Conservation (phyloP, 2,797 vertebrate species). For the Heliangelus exortis region DNA sequence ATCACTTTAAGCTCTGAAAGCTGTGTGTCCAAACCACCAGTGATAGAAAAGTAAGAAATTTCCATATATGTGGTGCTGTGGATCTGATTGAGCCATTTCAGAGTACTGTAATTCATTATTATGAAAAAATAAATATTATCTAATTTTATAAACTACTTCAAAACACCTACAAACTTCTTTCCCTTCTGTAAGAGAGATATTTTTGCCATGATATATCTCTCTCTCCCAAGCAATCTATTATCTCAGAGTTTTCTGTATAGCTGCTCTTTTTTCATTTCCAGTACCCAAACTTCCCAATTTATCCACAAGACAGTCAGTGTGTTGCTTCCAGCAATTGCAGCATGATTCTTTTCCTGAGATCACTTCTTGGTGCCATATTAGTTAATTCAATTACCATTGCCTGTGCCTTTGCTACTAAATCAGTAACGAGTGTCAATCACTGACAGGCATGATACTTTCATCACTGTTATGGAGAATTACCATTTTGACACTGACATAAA, state of each 20-base stretch:
- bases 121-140: neutral
- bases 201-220: neutral
- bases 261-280: constrained; percentile 32
- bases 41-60: neutral
- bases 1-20: neutral
- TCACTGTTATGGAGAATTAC: neutral
- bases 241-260: constrained; percentile 36
- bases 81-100: neutral
- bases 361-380: neutral
- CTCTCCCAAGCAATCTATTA: neutral
- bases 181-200: neutral
- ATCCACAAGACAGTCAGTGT: neutral
- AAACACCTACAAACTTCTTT: neutral
- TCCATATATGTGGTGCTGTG: neutral
- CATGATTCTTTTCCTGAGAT: neutral
- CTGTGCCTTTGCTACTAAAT: neutral
- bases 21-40: neutral
- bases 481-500: neutral
- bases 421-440: neutral
- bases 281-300: constrained; percentile 20
- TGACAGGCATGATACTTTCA: neutral
- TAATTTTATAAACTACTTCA: constrained; percentile 5
- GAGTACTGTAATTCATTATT: neutral
- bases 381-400: neutral
- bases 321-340: neutral